Base-by-base conservation (phyloP, 2,113 vertebrate genomes). In the Corythoichthys haematopterus region DNA sequence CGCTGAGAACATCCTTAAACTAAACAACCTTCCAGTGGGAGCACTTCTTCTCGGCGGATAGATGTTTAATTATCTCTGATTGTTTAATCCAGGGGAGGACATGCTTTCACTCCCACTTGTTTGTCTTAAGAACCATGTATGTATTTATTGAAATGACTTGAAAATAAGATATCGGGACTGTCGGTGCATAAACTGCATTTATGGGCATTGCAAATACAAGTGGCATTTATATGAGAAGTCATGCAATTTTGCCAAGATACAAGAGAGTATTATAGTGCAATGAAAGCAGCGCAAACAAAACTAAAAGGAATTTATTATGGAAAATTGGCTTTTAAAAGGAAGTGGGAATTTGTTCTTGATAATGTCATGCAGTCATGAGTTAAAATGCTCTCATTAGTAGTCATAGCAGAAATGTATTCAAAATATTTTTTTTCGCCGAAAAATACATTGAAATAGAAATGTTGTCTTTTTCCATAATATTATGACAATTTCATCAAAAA, bases 41-140 rank as follows among this genome's bases (percentile, higher is more conserved):
- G 66, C 74, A 36, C 76, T 73, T 81, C 82, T 84, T 87, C 82
- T 91, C 87, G 71, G 81, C 82, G 85, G 83, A 88, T 83, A 83
- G 87, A 87, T 86, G 84, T 89, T 87, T 90, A 91, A 91, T 91
- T 89, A 91, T 88, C 87, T 89, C 80, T 69, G 84, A 87, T 88
- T 89, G 84, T 90, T 57, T 57, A 36, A 13, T 89, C 86, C 82
- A 79, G 68, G 55, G 76, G 79, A 71, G 58, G 81, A 84, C 84
- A 89, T 87, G 56, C 72, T 78, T 86, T 80, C 78, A 74, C 77
- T 89, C 84, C 88, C 87, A 84, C 81, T 78, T 87, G 85, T 89
- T 88, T 88, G 84, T 80, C 80, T 88, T 83, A 76, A 84, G 88
- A 62, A 62, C 40, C 60, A 28, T 6, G 3, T 46, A 43, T 46